Evolutionary conservation across 2,797 vertebrate genomes (phyloP).

Genomic region (Phylloscopus collybita): DNA sequence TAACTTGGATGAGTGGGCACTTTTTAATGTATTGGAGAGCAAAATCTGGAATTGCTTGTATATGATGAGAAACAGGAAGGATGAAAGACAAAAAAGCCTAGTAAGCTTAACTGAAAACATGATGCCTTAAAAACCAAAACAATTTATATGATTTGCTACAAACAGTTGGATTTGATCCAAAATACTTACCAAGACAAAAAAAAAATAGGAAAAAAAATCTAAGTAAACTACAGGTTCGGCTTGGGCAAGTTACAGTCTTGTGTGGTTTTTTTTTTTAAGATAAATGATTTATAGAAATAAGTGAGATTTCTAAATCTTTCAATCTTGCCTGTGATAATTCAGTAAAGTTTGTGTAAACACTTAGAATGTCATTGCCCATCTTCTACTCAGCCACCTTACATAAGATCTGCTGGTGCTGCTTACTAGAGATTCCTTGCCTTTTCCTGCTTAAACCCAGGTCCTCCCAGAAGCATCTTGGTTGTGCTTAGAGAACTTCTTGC

Average conservation of each 20-base stretch:
- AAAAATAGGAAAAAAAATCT: rapidly evolving
- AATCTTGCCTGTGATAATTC: neutral
- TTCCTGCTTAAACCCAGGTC: neutral
- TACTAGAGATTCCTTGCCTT: neutral
- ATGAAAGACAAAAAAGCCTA: neutral
- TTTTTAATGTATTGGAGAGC: neutral
- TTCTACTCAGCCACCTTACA: neutral
- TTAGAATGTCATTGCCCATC: neutral
- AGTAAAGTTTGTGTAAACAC: neutral
- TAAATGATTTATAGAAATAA: neutral
- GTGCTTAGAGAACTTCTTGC: neutral
- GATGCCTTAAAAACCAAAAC: neutral
- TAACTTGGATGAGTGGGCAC: neutral
- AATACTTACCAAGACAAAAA: neutral
- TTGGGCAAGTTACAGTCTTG: neutral
- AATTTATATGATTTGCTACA: neutral
- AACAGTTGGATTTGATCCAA: neutral
- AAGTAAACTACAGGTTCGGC: neutral
- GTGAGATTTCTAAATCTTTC: neutral
- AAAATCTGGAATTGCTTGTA: neutral
- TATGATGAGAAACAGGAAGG: neutral
- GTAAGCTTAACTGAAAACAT: neutral
- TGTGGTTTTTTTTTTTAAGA: neutral
- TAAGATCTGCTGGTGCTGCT: rapidly evolving
- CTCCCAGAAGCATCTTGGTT: neutral